Conservation (phyloP, 2,888 invertebrate genomes). For the Carcina quercana region DNA sequence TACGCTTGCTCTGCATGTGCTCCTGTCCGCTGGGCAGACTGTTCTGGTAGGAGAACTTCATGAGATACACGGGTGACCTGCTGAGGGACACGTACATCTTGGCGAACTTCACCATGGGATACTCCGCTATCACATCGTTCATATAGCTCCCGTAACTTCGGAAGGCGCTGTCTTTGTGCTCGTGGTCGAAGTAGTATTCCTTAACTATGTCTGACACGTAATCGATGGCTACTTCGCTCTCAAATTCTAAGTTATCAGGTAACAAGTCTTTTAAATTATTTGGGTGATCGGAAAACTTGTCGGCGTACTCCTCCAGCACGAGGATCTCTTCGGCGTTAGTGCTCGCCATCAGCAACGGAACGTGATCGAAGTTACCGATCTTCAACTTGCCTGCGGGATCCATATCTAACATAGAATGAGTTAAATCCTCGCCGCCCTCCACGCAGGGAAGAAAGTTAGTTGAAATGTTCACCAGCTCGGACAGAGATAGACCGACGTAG, state of each 20-base stretch:
- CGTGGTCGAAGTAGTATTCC: slow-evolving; percentile 43
- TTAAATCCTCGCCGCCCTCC: slow-evolving; percentile 28
- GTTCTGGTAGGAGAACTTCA: slow-evolving; percentile 32
- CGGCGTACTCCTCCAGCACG: slow-evolving; percentile 24
- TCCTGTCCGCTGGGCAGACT: slow-evolving; percentile 3
- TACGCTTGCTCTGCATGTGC: background rate
- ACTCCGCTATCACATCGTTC: slow-evolving; percentile 45
- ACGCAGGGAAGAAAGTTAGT: slow-evolving; percentile 43
- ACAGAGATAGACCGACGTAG: slow-evolving; percentile 25
- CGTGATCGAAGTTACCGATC: slow-evolving; percentile 31
- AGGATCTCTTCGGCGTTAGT: slow-evolving; percentile 28
- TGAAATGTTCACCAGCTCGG: slow-evolving; percentile 26
- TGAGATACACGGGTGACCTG: slow-evolving; percentile 38
- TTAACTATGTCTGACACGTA: slow-evolving; percentile 42
- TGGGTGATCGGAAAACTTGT: slow-evolving; percentile 27
- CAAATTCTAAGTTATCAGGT: slow-evolving; percentile 48
- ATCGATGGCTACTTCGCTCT: slow-evolving; percentile 23
- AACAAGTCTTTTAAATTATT: slow-evolving; percentile 38
- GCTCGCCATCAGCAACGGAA: slow-evolving; percentile 45
- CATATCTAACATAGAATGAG: slow-evolving; percentile 31
- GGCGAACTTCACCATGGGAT: slow-evolving; percentile 45
- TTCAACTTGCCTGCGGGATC: slow-evolving; percentile 40
- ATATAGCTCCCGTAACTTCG: slow-evolving; percentile 41
- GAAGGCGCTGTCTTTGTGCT: slow-evolving; percentile 18
- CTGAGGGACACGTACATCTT: slow-evolving; percentile 36